Conservation (phyloP, 2,797 vertebrate genomes). For the Sebastes itinus region DNA sequence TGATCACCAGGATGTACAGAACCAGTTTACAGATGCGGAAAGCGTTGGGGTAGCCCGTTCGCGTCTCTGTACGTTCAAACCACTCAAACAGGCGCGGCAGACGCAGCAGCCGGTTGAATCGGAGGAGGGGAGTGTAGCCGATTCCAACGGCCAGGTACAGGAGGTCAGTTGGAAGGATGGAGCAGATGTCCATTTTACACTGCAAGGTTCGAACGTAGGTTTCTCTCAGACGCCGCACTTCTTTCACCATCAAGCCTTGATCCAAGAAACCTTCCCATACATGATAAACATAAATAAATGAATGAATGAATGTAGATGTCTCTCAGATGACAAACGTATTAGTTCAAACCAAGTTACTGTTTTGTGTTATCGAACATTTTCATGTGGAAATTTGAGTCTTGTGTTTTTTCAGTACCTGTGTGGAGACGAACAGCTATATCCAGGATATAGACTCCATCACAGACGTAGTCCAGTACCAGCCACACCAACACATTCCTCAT, state of each 20-base stretch:
- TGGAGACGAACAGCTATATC: constrained; percentile 88
- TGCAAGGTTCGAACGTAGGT: constrained; percentile 87
- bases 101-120: constrained; percentile 93
- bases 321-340: background rate
- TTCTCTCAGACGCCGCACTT: constrained; percentile 85
- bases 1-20: constrained; percentile 95
- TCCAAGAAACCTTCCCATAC: constrained; percentile 89
- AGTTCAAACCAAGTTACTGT: background rate
- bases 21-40: constrained; percentile 94
- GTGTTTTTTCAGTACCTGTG: constrained; percentile 84
- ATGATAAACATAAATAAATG: background rate
- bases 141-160: constrained; percentile 84
- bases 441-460: constrained; percentile 88
- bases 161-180: constrained; percentile 91
- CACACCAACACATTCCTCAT: constrained; percentile 83
- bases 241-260: constrained; percentile 92
- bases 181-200: constrained; percentile 91
- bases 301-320: background rate
- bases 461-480: constrained; percentile 91
- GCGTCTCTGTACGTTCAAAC: constrained; percentile 93
- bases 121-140: constrained; percentile 87
- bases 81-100: constrained; percentile 94
- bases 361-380: background rate
- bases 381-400: background rate
- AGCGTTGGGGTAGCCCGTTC: constrained; percentile 93